phyloP scores from a whole-genome alignment of 2,888 invertebrate species.

The Lasiommata megera region DNA sequence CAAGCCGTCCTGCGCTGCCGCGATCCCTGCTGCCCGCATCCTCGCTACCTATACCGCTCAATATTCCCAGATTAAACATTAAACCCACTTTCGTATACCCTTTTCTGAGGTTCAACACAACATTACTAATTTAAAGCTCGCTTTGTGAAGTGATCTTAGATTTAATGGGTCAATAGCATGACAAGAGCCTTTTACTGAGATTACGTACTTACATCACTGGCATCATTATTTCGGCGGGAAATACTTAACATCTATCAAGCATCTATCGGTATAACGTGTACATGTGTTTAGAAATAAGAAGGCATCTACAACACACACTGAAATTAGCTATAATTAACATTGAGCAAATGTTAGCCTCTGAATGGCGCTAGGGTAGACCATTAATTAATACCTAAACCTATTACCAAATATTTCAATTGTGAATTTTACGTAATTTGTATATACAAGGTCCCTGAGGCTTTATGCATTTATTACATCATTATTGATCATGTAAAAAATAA shows the following conservation, averaged over 20 bases:
- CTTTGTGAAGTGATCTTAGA: slow-evolving; percentile 42
- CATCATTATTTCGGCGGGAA: slow-evolving; percentile 71
- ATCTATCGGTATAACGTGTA: not conserved
- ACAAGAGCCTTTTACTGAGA: slow-evolving; percentile 52
- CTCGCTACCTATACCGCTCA: slow-evolving; percentile 54
- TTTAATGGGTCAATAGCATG: slow-evolving; percentile 67
- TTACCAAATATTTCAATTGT: too few relatives aligned
- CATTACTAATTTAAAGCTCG: not conserved
- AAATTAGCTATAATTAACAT: too few relatives aligned
- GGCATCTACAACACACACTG: too few relatives aligned
- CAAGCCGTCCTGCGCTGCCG: slow-evolving; percentile 64
- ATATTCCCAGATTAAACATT: slow-evolving; percentile 42
- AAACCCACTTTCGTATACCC: slow-evolving; percentile 11
- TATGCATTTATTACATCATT: too few relatives aligned
- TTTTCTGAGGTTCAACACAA: not conserved
- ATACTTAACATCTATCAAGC: slow-evolving; percentile 32
- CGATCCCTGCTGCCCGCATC: slow-evolving; percentile 47
- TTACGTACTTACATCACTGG: slow-evolving; percentile 66
- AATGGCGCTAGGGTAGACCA: too few relatives aligned
- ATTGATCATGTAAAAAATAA: too few relatives aligned
- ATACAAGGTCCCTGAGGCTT: too few relatives aligned
- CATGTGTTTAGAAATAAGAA: too few relatives aligned
- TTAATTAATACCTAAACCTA: too few relatives aligned
- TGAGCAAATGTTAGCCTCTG: too few relatives aligned
- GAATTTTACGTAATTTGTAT: too few relatives aligned